Evolutionary conservation across 2,888 invertebrate genomes (phyloP).

Genomic region (Xanthia icteritia): DNA sequence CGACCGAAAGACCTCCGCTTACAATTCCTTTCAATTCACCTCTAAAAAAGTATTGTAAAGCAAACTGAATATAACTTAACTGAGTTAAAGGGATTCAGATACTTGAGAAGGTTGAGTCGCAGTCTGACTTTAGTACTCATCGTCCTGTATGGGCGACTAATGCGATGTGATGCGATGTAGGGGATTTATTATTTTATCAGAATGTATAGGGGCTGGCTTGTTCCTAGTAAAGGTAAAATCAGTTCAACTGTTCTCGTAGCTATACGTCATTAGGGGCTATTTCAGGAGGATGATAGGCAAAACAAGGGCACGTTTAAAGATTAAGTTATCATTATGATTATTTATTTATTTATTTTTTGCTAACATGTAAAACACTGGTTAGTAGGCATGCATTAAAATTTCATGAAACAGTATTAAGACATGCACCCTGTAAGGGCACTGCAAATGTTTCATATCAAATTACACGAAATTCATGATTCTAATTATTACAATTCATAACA

Average conservation of each 20-base stretch:
- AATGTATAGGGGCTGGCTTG: not conserved
- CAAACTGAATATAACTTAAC: slow-evolving; percentile 38
- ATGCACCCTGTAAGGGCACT: too few relatives aligned
- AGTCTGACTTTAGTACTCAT: slow-evolving; percentile 1
- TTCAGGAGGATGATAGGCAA: not conserved
- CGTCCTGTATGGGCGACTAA: not conserved
- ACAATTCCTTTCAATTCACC: slow-evolving; percentile 26
- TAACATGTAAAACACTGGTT: too few relatives aligned
- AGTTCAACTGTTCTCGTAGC: not conserved
- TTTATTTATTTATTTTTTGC: too few relatives aligned
- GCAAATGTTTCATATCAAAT: too few relatives aligned
- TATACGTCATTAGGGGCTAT: not conserved
- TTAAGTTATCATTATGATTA: not conserved
- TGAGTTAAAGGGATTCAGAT: slow-evolving; percentile 23
- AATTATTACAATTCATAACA: too few relatives aligned
- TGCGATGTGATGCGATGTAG: not conserved
- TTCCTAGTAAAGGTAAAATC: not conserved
- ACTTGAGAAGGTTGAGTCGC: slow-evolving; percentile 28
- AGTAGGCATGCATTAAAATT: too few relatives aligned
- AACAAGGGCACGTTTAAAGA: not conserved
- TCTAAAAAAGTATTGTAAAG: slow-evolving; percentile 39
- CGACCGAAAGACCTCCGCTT: not conserved
- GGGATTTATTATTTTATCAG: not conserved
- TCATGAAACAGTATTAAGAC: too few relatives aligned
- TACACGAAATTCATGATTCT: too few relatives aligned